A percentile compares a stretch with the other conserved stretches of the same genome.
Evolutionary conservation across 2,113 vertebrate genomes (phyloP).

Genomic region (Crotalus horridus): DNA sequence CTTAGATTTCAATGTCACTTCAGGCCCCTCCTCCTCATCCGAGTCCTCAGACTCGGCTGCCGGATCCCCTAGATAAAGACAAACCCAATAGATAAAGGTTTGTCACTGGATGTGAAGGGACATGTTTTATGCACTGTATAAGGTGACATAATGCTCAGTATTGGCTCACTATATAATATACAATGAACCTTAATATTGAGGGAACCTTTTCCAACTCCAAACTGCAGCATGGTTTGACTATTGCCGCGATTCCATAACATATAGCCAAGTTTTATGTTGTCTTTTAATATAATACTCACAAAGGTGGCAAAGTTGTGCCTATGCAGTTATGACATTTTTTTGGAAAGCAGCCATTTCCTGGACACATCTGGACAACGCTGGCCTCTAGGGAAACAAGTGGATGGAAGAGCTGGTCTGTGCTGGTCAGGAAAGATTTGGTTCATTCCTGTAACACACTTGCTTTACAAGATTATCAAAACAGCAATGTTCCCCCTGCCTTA

Average conservation of each 20-base stretch:
- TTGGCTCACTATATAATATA: neutral
- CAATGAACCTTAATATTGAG: neutral
- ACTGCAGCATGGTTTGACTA: too few relatives aligned
- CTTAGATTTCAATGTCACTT: too few relatives aligned
- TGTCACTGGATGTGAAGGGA: neutral
- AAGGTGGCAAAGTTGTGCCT: neutral
- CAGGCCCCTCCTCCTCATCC: too few relatives aligned
- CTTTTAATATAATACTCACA: neutral
- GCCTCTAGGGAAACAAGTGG: neutral
- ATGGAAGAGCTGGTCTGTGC: neutral
- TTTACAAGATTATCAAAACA: neutral
- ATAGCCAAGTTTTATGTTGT: neutral
- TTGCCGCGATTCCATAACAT: neutral
- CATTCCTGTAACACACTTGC: neutral
- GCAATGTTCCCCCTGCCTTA: neutral
- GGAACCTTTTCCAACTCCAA: neutral
- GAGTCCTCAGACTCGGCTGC: too few relatives aligned
- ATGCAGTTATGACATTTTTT: neutral
- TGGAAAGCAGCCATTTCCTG: neutral
- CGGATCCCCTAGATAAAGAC: too few relatives aligned
- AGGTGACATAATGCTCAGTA: too few relatives aligned
- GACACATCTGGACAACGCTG: neutral
- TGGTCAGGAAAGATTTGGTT: neutral
- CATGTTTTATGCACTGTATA: neutral
- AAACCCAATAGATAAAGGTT: neutral